phyloP scores from a whole-genome alignment of 2,113 vertebrate species.

The Paratilapia polleni region DNA sequence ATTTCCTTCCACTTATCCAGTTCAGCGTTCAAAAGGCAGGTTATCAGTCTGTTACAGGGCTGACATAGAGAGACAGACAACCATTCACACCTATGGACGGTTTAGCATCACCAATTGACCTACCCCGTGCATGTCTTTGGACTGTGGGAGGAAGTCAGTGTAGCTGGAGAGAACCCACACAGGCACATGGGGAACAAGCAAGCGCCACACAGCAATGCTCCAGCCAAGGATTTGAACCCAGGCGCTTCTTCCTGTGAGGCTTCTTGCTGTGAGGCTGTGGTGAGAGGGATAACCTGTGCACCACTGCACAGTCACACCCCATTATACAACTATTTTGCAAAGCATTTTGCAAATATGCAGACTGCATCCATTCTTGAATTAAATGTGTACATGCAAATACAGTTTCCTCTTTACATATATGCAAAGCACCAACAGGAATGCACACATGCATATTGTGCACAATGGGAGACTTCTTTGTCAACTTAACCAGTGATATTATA shows the following conservation, averaged over 20 bases:
- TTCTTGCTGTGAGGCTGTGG: too few species aligned
- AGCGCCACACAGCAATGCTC: accelerated
- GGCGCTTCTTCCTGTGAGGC: neutral
- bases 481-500: too few species aligned
- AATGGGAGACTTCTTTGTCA: too few species aligned
- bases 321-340: neutral
- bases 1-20: too few species aligned
- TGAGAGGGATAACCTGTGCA: too few species aligned
- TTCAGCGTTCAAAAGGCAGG: too few species aligned
- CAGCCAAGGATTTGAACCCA: neutral
- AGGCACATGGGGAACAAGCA: neutral
- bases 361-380: neutral
- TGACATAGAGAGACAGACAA: neutral
- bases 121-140: too few species aligned
- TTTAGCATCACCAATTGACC: too few species aligned
- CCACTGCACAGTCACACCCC: too few species aligned
- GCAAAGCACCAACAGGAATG: neutral
- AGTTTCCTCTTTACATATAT: neutral
- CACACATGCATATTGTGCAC: neutral
- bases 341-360: neutral
- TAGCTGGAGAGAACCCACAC: too few species aligned
- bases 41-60: neutral
- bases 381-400: neutral
- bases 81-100: too few species aligned
- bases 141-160: too few species aligned